Evolutionary conservation across 2,888 invertebrate genomes (phyloP), one percentile per base, ranked within the genome.

Genomic region (Nymphalis c-album): DNA sequence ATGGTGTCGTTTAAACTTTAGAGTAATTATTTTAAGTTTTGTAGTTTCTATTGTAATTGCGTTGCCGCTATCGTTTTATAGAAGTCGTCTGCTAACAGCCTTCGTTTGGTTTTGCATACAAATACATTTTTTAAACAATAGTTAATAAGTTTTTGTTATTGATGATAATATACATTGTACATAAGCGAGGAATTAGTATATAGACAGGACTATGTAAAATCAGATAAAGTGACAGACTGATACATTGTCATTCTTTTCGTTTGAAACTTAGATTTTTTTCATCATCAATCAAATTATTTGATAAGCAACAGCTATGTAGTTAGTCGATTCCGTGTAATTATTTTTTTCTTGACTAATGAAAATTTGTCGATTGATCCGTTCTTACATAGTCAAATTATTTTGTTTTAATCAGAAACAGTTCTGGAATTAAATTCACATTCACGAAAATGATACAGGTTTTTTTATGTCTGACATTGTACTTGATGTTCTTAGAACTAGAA

Each of bases 71-170:
- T 13, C 57, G 35, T 57, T 40, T 40, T n/a, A 53, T 22, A 22
- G 26, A 18, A 40, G 18, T 18, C 60, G 22, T 6, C 26, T 35
- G 47, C 46, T 65, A 20, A 46, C 22, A 65, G 18, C n/a, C 40
- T 22, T 66, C 60, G 61, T 66, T 66, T 47, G 47, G 47, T 61
- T 66, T 55, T 61, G 51, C 6, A n/a, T 66, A 64, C 53, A 26
- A 64, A 65, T 64, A 64, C n/a, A 45, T 48, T 45, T 64, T 3
- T 26, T n/a, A 57, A 57, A 57, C n/a, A 18, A 40, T 57, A 57
- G 31, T 57, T 16, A 57, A 31, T 63, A 47, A 63, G 18, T 26
- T 57, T 63, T 48, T 55, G 35, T 63, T 46, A 60, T 60, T 51
- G 60, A 46, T 48, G 53, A 51, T 26, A 46, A 48, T 62, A 58